Conservation (phyloP, 92 coral and sea anemone species). For the Epizoanthus fatuus region DNA sequence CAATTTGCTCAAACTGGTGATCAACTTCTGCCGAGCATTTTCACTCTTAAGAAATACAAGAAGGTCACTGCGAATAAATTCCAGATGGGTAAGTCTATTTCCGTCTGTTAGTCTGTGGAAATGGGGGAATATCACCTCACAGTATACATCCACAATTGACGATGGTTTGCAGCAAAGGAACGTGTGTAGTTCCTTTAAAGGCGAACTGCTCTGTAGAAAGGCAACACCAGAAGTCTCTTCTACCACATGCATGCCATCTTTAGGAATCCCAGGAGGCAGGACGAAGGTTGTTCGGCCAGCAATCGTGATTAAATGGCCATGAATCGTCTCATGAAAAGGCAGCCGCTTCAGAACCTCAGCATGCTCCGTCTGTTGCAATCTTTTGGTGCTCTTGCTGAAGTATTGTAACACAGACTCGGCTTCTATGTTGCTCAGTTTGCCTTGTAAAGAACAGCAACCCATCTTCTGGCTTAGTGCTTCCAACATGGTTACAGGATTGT, state of each 20-base stretch:
- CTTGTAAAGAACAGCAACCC: conserved; percentile 2
- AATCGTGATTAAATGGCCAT: conserved; percentile 42
- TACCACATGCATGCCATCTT: conserved; percentile 48
- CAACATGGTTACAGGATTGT: conserved; percentile 41
- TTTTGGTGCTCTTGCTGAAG: conserved; percentile 18
- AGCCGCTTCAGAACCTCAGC: conserved; percentile 36
- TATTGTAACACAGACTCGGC: conserved; percentile 28
- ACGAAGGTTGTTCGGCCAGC: conserved; percentile 36
- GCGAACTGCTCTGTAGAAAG: conserved; percentile 25
- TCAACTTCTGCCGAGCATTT: conserved; percentile 9
- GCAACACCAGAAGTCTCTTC: conserved; percentile 29
- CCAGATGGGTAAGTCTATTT: conserved; percentile 58
- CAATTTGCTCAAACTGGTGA: conserved; percentile 4
- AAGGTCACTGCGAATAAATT: conserved; percentile 36
- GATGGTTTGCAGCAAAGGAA: conserved; percentile 50
- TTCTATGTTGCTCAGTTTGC: not conserved
- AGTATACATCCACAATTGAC: conserved; percentile 67
- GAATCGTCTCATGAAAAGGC: conserved; percentile 57
- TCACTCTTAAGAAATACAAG: not conserved
- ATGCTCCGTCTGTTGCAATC: conserved; percentile 6
- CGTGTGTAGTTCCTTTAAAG: conserved; percentile 39
- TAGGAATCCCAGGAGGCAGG: conserved; percentile 54
- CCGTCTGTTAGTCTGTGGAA: conserved; percentile 32
- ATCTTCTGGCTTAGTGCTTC: conserved; percentile 7
- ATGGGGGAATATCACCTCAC: conserved; percentile 58